Base-by-base conservation (phyloP, 1,140 invertebrate genomes). In the Papilio aristodemus region DNA sequence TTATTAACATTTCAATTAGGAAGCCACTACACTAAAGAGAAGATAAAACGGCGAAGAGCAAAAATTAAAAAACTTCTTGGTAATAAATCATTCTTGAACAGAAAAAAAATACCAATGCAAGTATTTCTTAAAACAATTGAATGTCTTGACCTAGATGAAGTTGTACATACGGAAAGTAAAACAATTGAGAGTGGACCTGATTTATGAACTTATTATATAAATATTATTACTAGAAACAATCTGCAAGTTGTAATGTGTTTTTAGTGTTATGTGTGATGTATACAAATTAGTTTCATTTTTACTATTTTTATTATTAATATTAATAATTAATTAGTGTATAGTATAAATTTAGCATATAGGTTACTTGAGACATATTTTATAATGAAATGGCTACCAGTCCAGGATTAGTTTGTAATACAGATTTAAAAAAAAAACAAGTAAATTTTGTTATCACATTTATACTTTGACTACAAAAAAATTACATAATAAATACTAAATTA, bases 41-140 rank as follows among this genome's bases (percentile, higher is more conserved):
- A 90, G 76, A 89, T 91, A 25, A 90, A 86, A 71, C 89, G 85
- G 69, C 83, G 89, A 36, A 84, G 89, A 68, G 89, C 87, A 60
- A 91, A 91, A 76, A 91, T 90, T 14, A 90, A 91, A 69, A 91
- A 90, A 69, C 71, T 91, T 13, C 67, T 90, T 46, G 89, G 89
- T 13, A 91, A 87, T 71, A 89, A 87, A 75, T 76, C 87, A 77
- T 89, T 86, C 71, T 71, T 91, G 8, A 91, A 90, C 68, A 87
- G 87, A 75, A 91, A 91, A 69, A 90, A 88, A 77, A 91, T 91
- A 69, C 86, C 89, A 32, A 91, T 91, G 89, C 77, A 85, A 81
- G 87, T 90, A 41, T 89, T 91, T 72, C 77, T 89, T 8, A 83
- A 91, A 79, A 88, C 79, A 32, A 88, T 91, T 68, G 85, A 90